These are phyloP conservation scores for Columba livia DNA, from an alignment of 2,113 vertebrate genomes.

Conservation along the genomic window DNA sequence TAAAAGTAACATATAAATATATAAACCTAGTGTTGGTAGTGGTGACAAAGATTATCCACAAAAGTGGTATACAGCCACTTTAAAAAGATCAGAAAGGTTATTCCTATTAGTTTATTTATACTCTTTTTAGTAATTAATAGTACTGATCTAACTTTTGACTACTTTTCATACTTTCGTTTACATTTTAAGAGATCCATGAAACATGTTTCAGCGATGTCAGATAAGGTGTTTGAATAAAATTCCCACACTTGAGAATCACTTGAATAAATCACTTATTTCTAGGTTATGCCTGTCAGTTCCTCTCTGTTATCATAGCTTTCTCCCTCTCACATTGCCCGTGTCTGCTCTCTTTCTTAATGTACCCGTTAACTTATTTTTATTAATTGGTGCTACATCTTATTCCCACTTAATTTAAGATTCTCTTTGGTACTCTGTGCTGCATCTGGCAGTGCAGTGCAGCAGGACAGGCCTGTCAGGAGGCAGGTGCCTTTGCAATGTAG, in stretches of 20 bases:
- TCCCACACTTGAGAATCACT: neutral
- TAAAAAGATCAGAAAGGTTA: neutral
- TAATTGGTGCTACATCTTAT: neutral
- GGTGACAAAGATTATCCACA: neutral
- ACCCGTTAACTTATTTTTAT: neutral
- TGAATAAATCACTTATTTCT: neutral
- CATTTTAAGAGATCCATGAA: neutral
- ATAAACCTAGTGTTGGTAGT: neutral
- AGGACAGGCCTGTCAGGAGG: neutral
- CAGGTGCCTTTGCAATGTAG: accelerated
- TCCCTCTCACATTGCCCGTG: neutral
- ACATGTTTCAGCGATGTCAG: neutral
- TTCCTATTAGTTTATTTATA: neutral
- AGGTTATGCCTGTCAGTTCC: neutral
- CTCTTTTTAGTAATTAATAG: neutral
- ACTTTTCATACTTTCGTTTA: neutral
- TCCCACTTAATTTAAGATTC: neutral
- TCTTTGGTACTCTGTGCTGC: neutral
- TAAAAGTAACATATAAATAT: neutral
- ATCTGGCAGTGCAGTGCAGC: neutral
- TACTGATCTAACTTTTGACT: neutral
- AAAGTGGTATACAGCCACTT: neutral
- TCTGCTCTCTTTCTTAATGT: neutral
- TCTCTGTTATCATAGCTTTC: neutral
- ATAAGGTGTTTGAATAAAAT: neutral